Evolutionary conservation across 2,888 invertebrate genomes (phyloP), one percentile per base, ranked within the genome.

Genomic region (Operophtera brumata): DNA sequence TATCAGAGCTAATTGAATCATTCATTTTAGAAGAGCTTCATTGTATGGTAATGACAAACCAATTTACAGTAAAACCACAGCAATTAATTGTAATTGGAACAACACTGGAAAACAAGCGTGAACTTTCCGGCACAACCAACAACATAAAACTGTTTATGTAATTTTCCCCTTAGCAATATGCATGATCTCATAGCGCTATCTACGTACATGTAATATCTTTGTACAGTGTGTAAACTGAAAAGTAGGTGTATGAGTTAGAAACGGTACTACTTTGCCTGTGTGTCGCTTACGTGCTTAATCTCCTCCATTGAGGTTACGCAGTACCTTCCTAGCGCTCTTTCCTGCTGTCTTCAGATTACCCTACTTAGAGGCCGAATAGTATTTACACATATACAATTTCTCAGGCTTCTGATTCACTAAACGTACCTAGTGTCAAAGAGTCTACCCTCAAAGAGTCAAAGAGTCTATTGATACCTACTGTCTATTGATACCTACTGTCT

Each of bases 271-370:
- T 67, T 65, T 64, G 65, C 49, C 64, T 62, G 60, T 69, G 69
- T 67, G 70, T 67, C 64, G 58, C 63, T 63, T 71, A 72, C 77
- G 86, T 87, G 84, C 85, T 84, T 84, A 86, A 89, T 88, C 86
- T 86, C 68, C 65, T 69, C 64, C 72, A 76, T 73, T 20, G 74
- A 78, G 71, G 69, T 60, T 47, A 45, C 55, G 45, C 43, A 53
- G 66, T 71, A 72, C 69, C 67, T 69, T 61, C 66, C 65, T 70
- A 62, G 61, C 65, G 66, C 66, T 66, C 63, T 70, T 73, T 63
- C 59, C 67, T 68, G 55, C 14, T 53, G 34, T 42, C 46, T 59
- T 46, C 50, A 53, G 48, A 59, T 64, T 58, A 64, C 59, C 54
- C 54, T 61, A 54, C 57, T 50, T 52, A 52, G 58, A 50, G 26